Base-by-base conservation (phyloP, 2,888 invertebrate genomes). In the Stenichneumon culpator region DNA sequence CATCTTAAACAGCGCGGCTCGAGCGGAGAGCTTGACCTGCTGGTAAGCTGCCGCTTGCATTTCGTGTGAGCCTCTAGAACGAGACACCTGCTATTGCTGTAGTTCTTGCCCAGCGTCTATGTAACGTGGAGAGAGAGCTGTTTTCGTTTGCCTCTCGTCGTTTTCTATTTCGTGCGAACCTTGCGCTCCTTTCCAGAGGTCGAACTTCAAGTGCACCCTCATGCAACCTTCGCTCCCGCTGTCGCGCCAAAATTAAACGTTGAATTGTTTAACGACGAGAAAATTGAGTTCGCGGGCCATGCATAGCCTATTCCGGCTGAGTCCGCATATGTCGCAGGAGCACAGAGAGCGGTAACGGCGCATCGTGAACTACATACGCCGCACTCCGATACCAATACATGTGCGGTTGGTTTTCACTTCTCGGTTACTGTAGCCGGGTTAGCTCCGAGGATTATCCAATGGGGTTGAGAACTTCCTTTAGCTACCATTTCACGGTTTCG, bases 201-300 rank as follows among this genome's bases (percentile, higher is more conserved):
- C 65, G 67, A 82, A 77, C 65, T 79, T 63, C 77, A 79, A 57
- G 25, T 25, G 57, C 57, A 73, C 19, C 28, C 65, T 44, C 65
- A 1, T 63, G 28, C 50, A 73, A 78, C 52, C 79, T 85, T 83
- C 67, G 73, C 82, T 84, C 86, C 60, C 5, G 28, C 86, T 65
- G 79, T 77, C 79, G 83, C 85, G 78, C 86, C 83, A 47, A 84
- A 89, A 90, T 92, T 90, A 91, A 91, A 91, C 89, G 86, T 77
- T 88, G 88, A 89, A 89, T 91, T 89, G 90, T 89, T 90, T 86
- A 89, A 87, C 89, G 88, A 83, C 83, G 88, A 88, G 90, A 88
- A 88, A 90, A 91, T 90, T 90, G 90, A 87, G 86, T 84, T 79
- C 78, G 86, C 74, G 80, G 81, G 80, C 80, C 82, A 81, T 86